phyloP scores from a whole-genome alignment of 1,140 invertebrate genomes.

The Ctenoplectra terminalis region DNA sequence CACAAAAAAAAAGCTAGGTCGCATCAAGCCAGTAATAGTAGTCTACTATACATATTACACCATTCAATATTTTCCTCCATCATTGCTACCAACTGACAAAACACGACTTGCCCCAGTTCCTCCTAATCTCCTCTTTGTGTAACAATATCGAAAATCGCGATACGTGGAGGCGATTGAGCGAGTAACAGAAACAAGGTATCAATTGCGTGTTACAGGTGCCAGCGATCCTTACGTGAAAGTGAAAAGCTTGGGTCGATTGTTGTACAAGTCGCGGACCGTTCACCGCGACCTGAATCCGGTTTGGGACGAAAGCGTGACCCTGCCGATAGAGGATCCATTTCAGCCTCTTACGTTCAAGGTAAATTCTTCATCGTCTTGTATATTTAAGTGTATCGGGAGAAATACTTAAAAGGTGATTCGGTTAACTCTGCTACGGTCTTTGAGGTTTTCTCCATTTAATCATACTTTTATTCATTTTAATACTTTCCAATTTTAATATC shows the following conservation, averaged over 20 bases:
- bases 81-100: not conserved
- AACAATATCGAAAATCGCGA: too few species aligned
- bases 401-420: too few species aligned
- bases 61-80: not conserved
- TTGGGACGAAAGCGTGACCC: constrained; percentile 98
- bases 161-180: not conserved
- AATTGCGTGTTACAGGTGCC: constrained; percentile 86
- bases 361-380: constrained; percentile 62
- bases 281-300: constrained; percentile 94
- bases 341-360: constrained; percentile 94
- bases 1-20: not conserved
- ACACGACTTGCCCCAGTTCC: not conserved
- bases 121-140: too few species aligned
- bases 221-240: constrained; percentile 99
- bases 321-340: constrained; percentile 97
- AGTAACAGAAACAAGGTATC: not conserved
- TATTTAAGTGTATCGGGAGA: too few species aligned
- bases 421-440: too few species aligned
- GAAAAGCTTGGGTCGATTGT: constrained; percentile 92
- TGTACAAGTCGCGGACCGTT: constrained; percentile 97
- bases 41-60: not conserved
- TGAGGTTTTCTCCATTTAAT: too few species aligned
- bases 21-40: not conserved
- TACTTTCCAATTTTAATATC: too few species aligned
- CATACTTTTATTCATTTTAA: too few species aligned